Evolutionary conservation across 2,797 vertebrate genomes (phyloP), one percentile per base, ranked within the genome.

Genomic region (Sebastes umbrosus): DNA sequence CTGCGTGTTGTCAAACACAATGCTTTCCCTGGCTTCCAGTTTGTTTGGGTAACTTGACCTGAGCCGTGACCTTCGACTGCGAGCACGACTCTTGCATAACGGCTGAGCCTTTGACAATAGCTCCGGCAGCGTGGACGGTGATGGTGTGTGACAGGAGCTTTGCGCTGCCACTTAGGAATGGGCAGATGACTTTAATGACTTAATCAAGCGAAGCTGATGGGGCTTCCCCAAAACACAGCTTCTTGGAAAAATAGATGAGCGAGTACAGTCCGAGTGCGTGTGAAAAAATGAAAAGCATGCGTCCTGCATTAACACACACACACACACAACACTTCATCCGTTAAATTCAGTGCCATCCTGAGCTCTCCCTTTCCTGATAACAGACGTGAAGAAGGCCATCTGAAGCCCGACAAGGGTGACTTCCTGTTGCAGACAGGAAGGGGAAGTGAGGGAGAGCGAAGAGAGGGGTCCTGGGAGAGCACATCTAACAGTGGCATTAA

Each of bases 381-480:
- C 69, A 83, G 69, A 79, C 60, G 82, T 18, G 57, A 86, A 80
- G 76, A 88, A 69, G 75, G 39, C 36, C 75, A 80, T 73, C 57
- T 76, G 54, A 87, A 83, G 75, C 34, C 69, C 10, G 58, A 82
- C 79, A 82, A 69, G 60, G 70, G 64, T 36, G 55, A 87, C 87
- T 91, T 94, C 91, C 93, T 91, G 79, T 84, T 79, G 50, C 59
- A 79, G 86, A 84, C 92, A 92, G 93, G 92, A 94, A 93, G 58
- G 62, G 92, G 91, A 94, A 91, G 80, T 63, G 59, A 87, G 79
- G 88, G 77, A 87, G 64, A 86, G 87, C 66, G 5, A 85, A 87
- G 54, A 68, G 68, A 55, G 66, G 80, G 60, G 64, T 87, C 80
- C 67, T 52, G 58, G 78, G 90, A 86, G 73, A 79, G 31, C 31